Base-by-base conservation (phyloP, 35 echinoderm and acorn worm genomes). In the Hemicentrotus pulcherrimus region DNA sequence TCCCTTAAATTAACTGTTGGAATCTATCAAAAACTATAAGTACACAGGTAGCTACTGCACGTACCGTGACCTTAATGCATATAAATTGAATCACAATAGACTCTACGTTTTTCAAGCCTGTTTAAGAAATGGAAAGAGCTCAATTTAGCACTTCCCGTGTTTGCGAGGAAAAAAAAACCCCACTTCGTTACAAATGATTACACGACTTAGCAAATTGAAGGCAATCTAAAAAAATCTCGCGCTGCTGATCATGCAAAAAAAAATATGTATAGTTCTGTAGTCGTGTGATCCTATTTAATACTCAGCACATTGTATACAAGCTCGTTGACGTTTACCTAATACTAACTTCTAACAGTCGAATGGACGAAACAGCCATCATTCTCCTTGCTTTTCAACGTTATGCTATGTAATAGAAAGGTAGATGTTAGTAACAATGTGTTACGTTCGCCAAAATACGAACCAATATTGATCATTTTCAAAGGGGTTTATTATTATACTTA, bases 381-480 rank as follows among this genome's bases (percentile, higher is more conserved):
- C 65, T 8, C 65, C 22, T 28, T 78, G 65, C 28, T n/a, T 22
- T 22, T 78, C 19, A 78, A 78, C 16, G 16, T 22, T 22, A 78
- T 7, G 65, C 28, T 70, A 19, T 2, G 18, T 28, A 28, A 24
- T 22, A 78, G 19, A 78, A 2, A 28, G 65, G 22, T 30, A 7
- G 24, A 5, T 78, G 19, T 78, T 22, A n/a, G n/a, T 28, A 78
- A 70, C 18, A 78, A 78, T n/a, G 22, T 28, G n/a, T 22, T 22
- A n/a, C 65, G 65, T 78, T 15, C 24, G 65, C 19, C n/a, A 28
- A n/a, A 22, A 78, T 6, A 28, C 19, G n/a, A 78, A 78, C 19
- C 65, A 78, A 78, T 78, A 78, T n/a, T 78, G 24, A 78, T 78
- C 65, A n/a, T 78, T 59, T 59, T 59, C n/a, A n/a, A 78, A 78